Evolutionary conservation across 2,113 vertebrate species (phyloP).

Genomic region (Paradoxurus hermaphroditus): DNA sequence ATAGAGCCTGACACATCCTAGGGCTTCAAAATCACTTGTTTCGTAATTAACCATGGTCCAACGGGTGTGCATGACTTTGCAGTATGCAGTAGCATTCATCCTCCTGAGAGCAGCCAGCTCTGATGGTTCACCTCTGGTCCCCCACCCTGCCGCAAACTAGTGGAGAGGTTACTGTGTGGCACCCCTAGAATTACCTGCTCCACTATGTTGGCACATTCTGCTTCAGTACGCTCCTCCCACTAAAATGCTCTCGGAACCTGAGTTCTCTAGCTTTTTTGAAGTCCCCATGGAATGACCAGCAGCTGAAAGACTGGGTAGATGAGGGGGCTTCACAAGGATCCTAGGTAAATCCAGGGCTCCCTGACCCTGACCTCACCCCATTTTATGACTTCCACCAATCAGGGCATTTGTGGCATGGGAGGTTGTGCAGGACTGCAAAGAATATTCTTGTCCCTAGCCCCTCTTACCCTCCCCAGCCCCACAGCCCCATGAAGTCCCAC

Average conservation of each 20-base stretch:
- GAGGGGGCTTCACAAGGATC: background rate
- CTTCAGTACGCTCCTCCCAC: background rate
- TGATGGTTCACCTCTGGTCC: background rate
- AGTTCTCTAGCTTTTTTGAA: background rate
- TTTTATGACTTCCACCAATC: background rate
- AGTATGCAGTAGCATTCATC: background rate
- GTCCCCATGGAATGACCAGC: background rate
- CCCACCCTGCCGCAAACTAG: no score
- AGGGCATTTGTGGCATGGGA: background rate
- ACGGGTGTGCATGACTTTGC: background rate
- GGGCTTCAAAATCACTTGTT: background rate
- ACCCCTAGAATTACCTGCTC: background rate
- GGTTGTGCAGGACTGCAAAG: background rate
- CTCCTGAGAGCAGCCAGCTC: background rate
- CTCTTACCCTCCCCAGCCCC: background rate
- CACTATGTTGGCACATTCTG: fast-evolving
- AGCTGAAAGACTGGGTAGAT: background rate
- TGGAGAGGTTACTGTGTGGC: fast-evolving
- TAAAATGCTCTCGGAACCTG: background rate
- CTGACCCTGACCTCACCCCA: background rate
- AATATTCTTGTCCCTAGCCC: background rate
- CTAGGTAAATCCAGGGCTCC: background rate
- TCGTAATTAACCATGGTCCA: background rate
- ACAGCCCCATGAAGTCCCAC: background rate
- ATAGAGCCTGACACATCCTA: background rate